Evolutionary conservation across 2,113 vertebrate genomes (phyloP).

Genomic region (Tragelaphus scriptus): DNA sequence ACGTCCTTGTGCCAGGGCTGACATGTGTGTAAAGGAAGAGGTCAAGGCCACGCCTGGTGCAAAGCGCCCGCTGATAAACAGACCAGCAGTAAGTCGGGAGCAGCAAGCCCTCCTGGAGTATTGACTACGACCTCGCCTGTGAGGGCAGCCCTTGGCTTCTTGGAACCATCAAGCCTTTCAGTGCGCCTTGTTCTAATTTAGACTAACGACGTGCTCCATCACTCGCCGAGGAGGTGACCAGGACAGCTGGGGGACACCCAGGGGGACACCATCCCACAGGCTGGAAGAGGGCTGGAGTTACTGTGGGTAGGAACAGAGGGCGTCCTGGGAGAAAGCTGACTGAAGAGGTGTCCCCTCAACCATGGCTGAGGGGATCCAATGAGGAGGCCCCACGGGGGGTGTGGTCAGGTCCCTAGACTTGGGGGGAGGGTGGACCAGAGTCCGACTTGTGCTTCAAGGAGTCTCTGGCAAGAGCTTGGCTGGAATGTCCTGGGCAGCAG

Average conservation of each 20-base stretch:
- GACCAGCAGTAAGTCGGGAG: neutral
- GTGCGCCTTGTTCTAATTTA: rapidly evolving
- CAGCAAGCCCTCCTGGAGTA: rapidly evolving
- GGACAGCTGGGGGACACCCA: no score
- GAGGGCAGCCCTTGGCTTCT: neutral
- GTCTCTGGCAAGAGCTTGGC: neutral
- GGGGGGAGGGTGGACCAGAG: no score
- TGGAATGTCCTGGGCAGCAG: neutral
- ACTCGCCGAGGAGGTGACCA: neutral
- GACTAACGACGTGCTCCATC: rapidly evolving
- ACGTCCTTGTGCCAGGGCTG: neutral
- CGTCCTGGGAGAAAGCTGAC: neutral
- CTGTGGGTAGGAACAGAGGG: rapidly evolving
- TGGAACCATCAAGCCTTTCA: rapidly evolving
- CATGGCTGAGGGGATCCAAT: neutral
- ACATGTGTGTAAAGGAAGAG: rapidly evolving
- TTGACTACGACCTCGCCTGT: rapidly evolving
- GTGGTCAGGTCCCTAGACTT: neutral
- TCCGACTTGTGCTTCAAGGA: rapidly evolving
- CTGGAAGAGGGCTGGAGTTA: rapidly evolving
- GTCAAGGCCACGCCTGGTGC: rapidly evolving
- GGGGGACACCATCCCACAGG: rapidly evolving
- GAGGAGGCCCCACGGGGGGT: rapidly evolving
- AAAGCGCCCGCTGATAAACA: rapidly evolving
- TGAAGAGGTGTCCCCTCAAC: rapidly evolving